phyloP scores from a whole-genome alignment of 92 coral and sea anemone species.

The Actinernus sp. region DNA sequence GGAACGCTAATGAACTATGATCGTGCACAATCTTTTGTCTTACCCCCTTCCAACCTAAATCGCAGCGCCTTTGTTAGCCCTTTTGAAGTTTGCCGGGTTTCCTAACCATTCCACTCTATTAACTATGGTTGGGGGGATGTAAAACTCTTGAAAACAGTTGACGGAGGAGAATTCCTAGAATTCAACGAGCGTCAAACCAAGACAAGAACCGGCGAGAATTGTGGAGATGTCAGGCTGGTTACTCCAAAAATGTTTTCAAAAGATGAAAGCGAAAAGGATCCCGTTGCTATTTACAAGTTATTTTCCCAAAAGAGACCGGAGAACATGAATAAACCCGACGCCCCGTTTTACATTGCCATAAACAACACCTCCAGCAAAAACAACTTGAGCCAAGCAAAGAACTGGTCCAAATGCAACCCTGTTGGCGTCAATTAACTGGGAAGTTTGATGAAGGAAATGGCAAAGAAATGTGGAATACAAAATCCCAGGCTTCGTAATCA shows the following conservation, averaged over 20 bases:
- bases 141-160: slow-evolving; percentile 26
- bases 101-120: no score
- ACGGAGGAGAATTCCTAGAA: slow-evolving; percentile 37
- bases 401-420: slow-evolving; percentile 33
- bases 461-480: no score
- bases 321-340: slow-evolving; percentile 55
- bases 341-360: slow-evolving; percentile 70
- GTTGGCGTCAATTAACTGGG: slow-evolving; percentile 37
- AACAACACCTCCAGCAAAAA: slow-evolving; percentile 41
- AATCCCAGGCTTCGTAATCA: no score
- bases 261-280: slow-evolving; percentile 61
- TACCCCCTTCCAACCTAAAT: no score
- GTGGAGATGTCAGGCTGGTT: slow-evolving; percentile 37
- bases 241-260: slow-evolving; percentile 66
- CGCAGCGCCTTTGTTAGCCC: no score
- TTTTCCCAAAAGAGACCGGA: slow-evolving; percentile 53
- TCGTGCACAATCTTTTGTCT: no score
- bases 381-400: background rate
- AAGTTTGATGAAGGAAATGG: slow-evolving; percentile 47
- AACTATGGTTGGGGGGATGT: no score
- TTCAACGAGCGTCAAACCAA: slow-evolving; percentile 58
- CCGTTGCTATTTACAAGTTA: slow-evolving; percentile 61
- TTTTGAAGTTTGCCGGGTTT: no score
- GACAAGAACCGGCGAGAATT: slow-evolving; percentile 49
- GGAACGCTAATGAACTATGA: no score